Evolutionary conservation across 64 coral and sea anemone genomes (phyloP).

Genomic region (Stichodactyla helianthus): DNA sequence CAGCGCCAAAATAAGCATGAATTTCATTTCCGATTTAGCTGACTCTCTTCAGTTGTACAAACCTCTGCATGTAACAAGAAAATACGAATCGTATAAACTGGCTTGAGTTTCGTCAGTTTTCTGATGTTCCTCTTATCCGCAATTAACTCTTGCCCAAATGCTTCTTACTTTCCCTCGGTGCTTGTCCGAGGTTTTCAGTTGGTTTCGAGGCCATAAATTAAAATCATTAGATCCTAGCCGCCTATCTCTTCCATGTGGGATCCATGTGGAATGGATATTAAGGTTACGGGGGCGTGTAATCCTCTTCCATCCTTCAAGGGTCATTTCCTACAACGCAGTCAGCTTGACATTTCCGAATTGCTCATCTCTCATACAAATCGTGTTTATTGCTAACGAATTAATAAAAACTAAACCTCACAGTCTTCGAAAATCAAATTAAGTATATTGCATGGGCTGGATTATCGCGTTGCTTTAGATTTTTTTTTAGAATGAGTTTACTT

Average conservation of each 20-base stretch:
- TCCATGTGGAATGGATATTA: background rate
- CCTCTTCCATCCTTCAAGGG: background rate
- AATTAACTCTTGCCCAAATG: too few species aligned
- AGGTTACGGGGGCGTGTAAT: background rate
- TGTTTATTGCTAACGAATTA: constrained; percentile 6
- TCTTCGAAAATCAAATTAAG: background rate
- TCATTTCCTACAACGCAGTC: background rate
- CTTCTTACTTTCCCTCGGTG: too few species aligned
- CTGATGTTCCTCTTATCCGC: too few species aligned
- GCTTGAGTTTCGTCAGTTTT: too few species aligned
- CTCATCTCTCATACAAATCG: background rate
- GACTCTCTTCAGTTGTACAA: too few species aligned
- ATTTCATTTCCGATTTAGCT: too few species aligned
- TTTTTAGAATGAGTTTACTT: background rate
- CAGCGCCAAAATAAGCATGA: too few species aligned
- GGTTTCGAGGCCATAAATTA: background rate
- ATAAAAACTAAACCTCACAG: background rate
- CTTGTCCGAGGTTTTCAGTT: too few species aligned
- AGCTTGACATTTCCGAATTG: background rate
- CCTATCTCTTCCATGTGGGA: background rate
- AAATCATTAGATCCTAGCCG: background rate
- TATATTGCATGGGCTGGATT: background rate
- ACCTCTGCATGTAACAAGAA: too few species aligned
- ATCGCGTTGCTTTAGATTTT: background rate
- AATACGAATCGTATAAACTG: too few species aligned